Percentiles rank a stretch among this genome's conserved stretches.
These are phyloP conservation scores for Stenoptilia bipunctidactyla DNA, from an alignment of 2,888 invertebrate genomes.

Conservation along the genomic window DNA sequence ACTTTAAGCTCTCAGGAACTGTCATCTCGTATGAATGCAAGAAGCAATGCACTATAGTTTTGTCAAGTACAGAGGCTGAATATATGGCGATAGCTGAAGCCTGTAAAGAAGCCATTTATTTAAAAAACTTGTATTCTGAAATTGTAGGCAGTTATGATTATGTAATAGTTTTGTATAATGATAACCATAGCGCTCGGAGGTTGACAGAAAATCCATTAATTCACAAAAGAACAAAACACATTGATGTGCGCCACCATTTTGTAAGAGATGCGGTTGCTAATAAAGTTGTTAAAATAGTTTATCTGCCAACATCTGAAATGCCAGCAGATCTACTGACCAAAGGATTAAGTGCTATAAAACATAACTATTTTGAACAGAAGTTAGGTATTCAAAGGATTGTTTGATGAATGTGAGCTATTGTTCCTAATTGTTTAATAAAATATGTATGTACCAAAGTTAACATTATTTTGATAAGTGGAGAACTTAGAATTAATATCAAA, in stretches of 20 bases:
- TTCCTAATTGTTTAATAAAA: slow-evolving; percentile 1
- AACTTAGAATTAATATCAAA: too few relatives aligned
- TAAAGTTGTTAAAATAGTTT: slow-evolving; percentile 8
- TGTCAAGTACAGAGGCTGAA: slow-evolving; percentile 11
- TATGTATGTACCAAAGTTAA: not conserved
- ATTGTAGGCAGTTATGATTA: slow-evolving; percentile 9
- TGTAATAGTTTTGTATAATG: slow-evolving; percentile 8
- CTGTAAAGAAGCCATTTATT: slow-evolving; percentile 8
- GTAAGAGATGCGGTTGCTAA: slow-evolving; percentile 9
- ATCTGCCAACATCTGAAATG: slow-evolving; percentile 13
- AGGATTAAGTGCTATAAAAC: slow-evolving; percentile 10
- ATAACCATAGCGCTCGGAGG: slow-evolving; percentile 13
- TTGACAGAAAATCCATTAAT: slow-evolving; percentile 7
- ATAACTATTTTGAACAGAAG: too few relatives aligned
- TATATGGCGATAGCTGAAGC: slow-evolving; percentile 11
- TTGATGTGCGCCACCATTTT: slow-evolving; percentile 13
- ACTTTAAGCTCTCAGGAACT: slow-evolving; percentile 9
- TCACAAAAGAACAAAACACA: slow-evolving; percentile 10
- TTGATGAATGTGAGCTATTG: slow-evolving; percentile 2
- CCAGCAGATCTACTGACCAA: slow-evolving; percentile 16
- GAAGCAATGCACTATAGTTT: slow-evolving; percentile 9
- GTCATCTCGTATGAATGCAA: slow-evolving; percentile 11
- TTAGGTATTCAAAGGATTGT: too few relatives aligned
- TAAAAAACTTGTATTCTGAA: slow-evolving; percentile 7
- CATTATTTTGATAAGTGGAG: slow-evolving; percentile 5